Base-by-base conservation (phyloP, 2,888 invertebrate species). In the Watsonalla binaria region DNA sequence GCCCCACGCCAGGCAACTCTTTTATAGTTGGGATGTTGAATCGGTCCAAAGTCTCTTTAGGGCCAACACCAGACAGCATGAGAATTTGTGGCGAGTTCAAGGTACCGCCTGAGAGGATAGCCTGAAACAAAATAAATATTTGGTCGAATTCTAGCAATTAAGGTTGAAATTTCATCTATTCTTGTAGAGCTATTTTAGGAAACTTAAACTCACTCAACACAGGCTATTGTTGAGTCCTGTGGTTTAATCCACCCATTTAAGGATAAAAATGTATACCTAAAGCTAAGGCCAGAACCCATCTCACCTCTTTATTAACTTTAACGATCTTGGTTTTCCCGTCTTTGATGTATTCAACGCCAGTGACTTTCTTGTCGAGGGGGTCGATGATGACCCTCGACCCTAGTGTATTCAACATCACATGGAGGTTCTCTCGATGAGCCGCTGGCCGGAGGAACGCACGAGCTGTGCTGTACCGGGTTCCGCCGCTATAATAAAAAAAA, bases 81-180 rank as follows among this genome's bases (percentile, higher is more conserved):
- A 95, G 86, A 9, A 94, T 80, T 80, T 94, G 94, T 0, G 94
- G 94, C 0, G 94, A 92, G 76, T 94, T 94, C 8, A 94, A 74
- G 0, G 94, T 92, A 0, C 95, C 94, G 5, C 90, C 93, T 4
- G 93, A 92, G 13, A 94, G 70, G 45, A 95, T 86, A 0, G 91
- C 90, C 90, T 93, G 76, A 55, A 39, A 15, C 54, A 47, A 33
- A 48, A 49, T 24, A 24, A 24, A 57, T 46, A 54, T 15, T 24
- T 33, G 15, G 24, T 51, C 33, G 45, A 9, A 48, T 11, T 45
- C 5, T 47, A 33, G 7, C 24, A 15, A 5, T 34, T 48, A 35
- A 5, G 37, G 5, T 8, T 46, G 48, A n/a, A 6, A 37, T 0
- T 11, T 6, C 11, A n/a, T n/a, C n/a, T n/a, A n/a, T n/a, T n/a